Evolutionary conservation across 2,113 vertebrate species (phyloP), one percentile per base, ranked within the genome.

Genomic region (Columbina picui): DNA sequence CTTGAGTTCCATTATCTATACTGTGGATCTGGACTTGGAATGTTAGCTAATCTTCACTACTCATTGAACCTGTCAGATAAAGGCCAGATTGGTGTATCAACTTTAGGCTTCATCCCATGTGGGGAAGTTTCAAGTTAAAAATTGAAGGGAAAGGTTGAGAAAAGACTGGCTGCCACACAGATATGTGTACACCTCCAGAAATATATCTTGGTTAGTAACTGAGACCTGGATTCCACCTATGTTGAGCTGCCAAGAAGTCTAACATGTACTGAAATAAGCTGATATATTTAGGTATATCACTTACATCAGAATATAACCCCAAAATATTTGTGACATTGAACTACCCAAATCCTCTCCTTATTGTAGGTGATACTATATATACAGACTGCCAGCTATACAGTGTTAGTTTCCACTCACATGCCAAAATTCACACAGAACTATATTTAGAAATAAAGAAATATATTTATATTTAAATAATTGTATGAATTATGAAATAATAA

Each of bases 161-260:
- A 76, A 86, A 92, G 38, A 64, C 11, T 38, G 18, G 3, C 75
- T 83, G 75, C 57, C 26, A 80, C 21, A 14, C 10, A 45, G 23
- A 13, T 45, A 38, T 64, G 61, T 60, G 52, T 20, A 49, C 22
- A 85, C 12, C 67, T 90, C 57, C 67, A 90, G 63, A 93, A 88
- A 88, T 92, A 88, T 73, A 49, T 87, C 69, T 79, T 2, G 1
- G 45, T 75, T 87, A 67, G 65, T 64, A 73, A 39, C 27, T 5
- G 4, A 76, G 83, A 49, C 53, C 79, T 90, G 76, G 49, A 90
- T 96, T 82, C 53, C 83, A 96, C 86, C 50, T 92, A 70, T 90
- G 26, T 60, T 68, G 38, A 80, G 53, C 86, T 96, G 61, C 80
- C 86, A 92, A 94, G 57, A 93, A 88, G 83, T 73, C 90, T 93